These are phyloP conservation scores for Plemyria rubiginata DNA, from an alignment of 2,888 invertebrate genomes.

Conservation along the genomic window DNA sequence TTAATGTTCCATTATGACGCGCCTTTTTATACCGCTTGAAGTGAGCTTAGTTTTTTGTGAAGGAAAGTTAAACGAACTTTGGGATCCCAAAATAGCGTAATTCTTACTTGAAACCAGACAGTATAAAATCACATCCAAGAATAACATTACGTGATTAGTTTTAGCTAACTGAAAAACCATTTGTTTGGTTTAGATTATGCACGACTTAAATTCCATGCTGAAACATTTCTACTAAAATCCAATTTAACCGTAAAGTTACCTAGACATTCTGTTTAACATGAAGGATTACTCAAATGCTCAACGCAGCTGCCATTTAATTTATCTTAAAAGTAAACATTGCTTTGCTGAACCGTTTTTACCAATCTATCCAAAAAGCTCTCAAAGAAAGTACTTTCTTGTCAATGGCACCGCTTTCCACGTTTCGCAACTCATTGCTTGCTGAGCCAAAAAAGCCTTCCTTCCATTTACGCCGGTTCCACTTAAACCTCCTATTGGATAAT, in stretches of 20 bases:
- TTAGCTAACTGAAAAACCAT: too few relatives aligned
- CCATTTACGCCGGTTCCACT: conserved; percentile 32
- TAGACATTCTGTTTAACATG: neutral
- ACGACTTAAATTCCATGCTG: too few relatives aligned
- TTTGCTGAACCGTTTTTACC: conserved; percentile 24
- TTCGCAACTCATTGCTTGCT: conserved; percentile 35
- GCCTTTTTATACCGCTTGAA: conserved; percentile 13
- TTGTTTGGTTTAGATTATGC: too few relatives aligned
- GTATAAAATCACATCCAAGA: too few relatives aligned
- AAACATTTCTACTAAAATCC: too few relatives aligned
- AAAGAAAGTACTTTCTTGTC: conserved; percentile 33
- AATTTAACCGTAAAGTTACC: too few relatives aligned
- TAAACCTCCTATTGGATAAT: conserved; percentile 30
- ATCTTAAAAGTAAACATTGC: conserved; percentile 20
- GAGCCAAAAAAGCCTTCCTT: conserved; percentile 32
- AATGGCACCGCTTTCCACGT: conserved; percentile 28
- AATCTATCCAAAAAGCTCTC: conserved; percentile 32
- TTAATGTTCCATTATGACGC: conserved; percentile 24
- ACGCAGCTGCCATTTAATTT: neutral
- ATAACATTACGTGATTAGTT: too few relatives aligned
- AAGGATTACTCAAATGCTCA: conserved; percentile 3
- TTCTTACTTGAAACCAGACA: too few relatives aligned
- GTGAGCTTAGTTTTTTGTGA: neutral
- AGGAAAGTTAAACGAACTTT: neutral
- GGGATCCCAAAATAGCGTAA: neutral